These are phyloP conservation scores for Musca domestica DNA, from an alignment of 1,140 invertebrate species.

Conservation along the genomic window DNA sequence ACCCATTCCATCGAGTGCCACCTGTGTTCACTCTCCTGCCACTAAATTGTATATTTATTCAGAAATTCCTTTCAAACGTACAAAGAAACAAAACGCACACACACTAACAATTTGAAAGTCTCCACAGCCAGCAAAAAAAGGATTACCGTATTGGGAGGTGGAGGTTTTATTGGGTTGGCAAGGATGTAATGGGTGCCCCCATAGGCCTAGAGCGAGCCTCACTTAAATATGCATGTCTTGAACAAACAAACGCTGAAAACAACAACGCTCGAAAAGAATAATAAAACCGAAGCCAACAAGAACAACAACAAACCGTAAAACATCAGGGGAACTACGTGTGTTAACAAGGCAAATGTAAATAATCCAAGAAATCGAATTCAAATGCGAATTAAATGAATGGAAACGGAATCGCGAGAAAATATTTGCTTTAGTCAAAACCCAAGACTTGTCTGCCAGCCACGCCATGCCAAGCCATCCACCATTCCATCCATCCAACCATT, in stretches of 20 bases:
- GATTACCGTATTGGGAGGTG: no score
- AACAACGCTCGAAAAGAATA: constrained; percentile 8
- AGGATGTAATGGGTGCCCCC: background rate
- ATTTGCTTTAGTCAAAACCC: constrained; percentile 13
- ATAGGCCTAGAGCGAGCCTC: constrained; percentile 4
- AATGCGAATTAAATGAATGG: constrained; percentile 18
- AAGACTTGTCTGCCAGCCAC: background rate
- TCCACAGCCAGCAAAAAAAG: no score
- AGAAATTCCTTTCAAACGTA: no score
- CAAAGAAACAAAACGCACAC: no score
- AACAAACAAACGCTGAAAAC: background rate
- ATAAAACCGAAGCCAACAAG: background rate
- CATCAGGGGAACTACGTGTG: background rate
- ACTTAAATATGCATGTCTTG: constrained; percentile 9
- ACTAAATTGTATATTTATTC: no score
- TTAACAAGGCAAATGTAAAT: constrained; percentile 18
- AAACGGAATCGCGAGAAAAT: constrained; percentile 3
- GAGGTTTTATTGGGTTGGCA: no score
- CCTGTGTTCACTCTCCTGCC: no score
- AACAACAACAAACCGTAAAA: constrained; percentile 10
- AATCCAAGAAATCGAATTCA: constrained; percentile 19
- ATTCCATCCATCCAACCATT: no score
- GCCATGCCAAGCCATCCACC: no score
- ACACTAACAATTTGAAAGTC: no score
- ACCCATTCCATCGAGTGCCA: no score